phyloP scores from a whole-genome alignment of 2,888 invertebrate genomes.

The Melinopterus prodromus region DNA sequence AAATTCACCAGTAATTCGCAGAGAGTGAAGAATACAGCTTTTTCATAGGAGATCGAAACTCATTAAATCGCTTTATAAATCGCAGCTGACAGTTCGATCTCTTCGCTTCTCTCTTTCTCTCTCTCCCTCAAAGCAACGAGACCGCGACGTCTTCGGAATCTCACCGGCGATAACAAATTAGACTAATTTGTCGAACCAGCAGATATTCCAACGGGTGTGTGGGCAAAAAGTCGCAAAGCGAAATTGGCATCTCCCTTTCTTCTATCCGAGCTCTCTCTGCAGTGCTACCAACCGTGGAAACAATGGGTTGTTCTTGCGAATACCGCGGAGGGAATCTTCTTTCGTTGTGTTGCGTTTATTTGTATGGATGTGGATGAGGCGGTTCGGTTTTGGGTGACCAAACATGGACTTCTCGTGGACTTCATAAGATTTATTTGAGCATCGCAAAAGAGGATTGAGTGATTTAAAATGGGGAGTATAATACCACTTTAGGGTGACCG shows the following conservation, averaged over 20 bases:
- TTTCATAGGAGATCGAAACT: neutral
- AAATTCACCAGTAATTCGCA: neutral
- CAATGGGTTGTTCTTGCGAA: slow-evolving; percentile 24
- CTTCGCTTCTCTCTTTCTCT: neutral
- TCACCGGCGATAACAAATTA: slow-evolving; percentile 18
- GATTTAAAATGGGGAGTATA: neutral
- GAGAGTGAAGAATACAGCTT: neutral
- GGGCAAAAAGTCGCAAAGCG: slow-evolving; percentile 21
- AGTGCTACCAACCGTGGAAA: slow-evolving; percentile 12
- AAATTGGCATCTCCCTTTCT: slow-evolving; percentile 16
- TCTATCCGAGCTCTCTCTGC: neutral
- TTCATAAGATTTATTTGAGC: neutral
- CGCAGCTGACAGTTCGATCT: slow-evolving; percentile 11
- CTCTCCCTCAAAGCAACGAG: neutral
- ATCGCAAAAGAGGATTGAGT: neutral
- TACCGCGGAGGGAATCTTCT: slow-evolving; percentile 10
- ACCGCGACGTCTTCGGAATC: slow-evolving; percentile 8
- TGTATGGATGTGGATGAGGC: neutral
- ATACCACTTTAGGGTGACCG: no score
- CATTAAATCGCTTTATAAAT: slow-evolving; percentile 23
- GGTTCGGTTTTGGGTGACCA: neutral
- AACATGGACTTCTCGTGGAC: neutral
- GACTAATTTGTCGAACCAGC: slow-evolving; percentile 24
- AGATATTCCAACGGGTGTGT: slow-evolving; percentile 11
- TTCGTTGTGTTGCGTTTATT: neutral